These are phyloP conservation scores for Daubentonia madagascariensis DNA, from an alignment of 2,113 vertebrate genomes.

Conservation along the genomic window DNA sequence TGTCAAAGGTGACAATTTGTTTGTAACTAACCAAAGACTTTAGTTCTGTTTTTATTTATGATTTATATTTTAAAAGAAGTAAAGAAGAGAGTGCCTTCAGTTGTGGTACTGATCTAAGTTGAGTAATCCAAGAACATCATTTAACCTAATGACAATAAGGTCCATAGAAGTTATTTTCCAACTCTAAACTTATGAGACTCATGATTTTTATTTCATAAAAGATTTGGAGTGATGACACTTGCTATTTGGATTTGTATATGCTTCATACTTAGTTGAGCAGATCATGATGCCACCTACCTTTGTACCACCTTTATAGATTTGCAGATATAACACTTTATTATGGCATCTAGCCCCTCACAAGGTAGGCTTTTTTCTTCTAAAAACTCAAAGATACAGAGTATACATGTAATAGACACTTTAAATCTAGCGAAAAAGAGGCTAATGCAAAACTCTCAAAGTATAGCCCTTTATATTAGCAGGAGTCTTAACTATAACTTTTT, in stretches of 20 bases:
- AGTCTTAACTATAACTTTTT: background rate
- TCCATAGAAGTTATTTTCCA: background rate
- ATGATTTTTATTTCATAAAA: constrained; percentile 13
- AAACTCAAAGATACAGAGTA: background rate
- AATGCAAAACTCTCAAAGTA: background rate
- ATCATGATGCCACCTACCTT: background rate
- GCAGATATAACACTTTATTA: background rate
- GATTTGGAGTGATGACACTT: background rate
- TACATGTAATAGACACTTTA: background rate
- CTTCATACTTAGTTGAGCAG: background rate
- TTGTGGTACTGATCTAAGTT: background rate
- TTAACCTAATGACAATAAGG: background rate
- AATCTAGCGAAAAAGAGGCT: background rate
- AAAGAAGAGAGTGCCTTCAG: background rate
- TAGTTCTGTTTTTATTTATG: background rate
- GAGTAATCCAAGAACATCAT: background rate
- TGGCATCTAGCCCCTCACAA: background rate
- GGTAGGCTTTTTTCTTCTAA: background rate
- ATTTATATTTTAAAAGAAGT: constrained; percentile 8
- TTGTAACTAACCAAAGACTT: background rate
- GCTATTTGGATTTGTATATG: background rate
- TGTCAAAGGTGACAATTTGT: background rate
- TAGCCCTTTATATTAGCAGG: background rate
- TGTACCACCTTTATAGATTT: background rate
- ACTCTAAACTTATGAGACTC: background rate